phyloP scores from a whole-genome alignment of 2,797 vertebrate species.

The Emydoidea blandingii region DNA sequence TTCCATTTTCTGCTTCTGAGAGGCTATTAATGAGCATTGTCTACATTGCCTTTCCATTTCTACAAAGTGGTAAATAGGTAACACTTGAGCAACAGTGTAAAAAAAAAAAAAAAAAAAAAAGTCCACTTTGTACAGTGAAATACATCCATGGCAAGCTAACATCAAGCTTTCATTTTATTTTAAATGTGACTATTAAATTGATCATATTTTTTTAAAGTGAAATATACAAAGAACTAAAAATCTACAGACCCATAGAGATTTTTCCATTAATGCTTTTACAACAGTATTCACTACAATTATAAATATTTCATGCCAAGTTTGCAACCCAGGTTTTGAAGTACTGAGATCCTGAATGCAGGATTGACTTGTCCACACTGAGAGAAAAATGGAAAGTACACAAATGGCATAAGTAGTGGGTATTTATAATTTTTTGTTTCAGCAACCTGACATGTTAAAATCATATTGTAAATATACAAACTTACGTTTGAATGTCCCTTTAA shows the following conservation, averaged over 20 bases:
- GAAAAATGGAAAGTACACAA: background rate
- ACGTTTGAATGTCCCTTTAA: background rate
- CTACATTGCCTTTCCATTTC: background rate
- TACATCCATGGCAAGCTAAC: background rate
- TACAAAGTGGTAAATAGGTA: background rate
- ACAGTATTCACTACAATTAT: background rate
- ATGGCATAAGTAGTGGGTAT: background rate
- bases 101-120: too few species aligned
- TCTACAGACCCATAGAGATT: background rate
- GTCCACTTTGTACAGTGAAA: background rate
- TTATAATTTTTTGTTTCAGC: background rate
- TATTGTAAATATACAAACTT: background rate
- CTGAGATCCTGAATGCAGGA: background rate
- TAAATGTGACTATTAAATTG: background rate
- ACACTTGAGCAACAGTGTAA: too few species aligned
- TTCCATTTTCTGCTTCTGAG: background rate
- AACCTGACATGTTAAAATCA: background rate
- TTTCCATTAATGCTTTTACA: background rate
- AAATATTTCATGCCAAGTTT: background rate
- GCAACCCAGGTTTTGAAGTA: background rate
- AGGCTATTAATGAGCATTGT: background rate
- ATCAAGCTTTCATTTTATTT: background rate
- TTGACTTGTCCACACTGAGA: background rate
- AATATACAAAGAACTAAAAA: background rate
- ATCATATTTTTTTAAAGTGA: background rate